Evolutionary conservation across 2,888 invertebrate species (phyloP), one percentile per base, ranked within the genome.

Genomic region (Noctua comes): DNA sequence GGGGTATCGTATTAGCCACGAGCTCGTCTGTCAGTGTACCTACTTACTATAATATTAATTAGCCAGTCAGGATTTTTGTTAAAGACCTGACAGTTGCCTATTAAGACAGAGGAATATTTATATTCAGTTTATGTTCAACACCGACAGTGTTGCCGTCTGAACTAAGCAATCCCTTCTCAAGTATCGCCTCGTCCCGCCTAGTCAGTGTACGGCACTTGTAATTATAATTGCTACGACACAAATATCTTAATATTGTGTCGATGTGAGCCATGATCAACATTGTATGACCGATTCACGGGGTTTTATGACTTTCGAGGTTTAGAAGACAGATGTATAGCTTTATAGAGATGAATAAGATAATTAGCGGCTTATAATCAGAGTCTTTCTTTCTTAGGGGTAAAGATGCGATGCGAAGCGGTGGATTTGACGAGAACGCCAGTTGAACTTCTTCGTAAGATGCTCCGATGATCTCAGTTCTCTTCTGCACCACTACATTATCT

Each of bases 171-270:
- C 48, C 64, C 36, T 62, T 71, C 59, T 24, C 21, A 51, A 27
- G 51, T 6, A 51, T 46, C 21, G 16, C 36, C 16, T 24, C 27
- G 74, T 51, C 68, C 80, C 80, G 74, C 86, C 83, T 74, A 72
- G 48, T n/a, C 46, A 66, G 27, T 77, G 83, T 78, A 72, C 51
- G 54, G 13, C 27, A 57, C 62, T 62, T 64, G 46, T 71, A 71
- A 79, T 79, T 71, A 83, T 51, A 79, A 82, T 83, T 54, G 75
- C 64, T 51, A 5, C 46, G 43, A 84, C 71, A 75, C 48, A 72
- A 65, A 74, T 72, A 74, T 79, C 71, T 82, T 84, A 74, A 83
- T 82, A 83, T 51, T 68, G 73, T 70, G 36, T 7, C 51, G 24
- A 24, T 31, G 27, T 62, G 21, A 48, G 31, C n/a, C 57, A 13